phyloP scores from a whole-genome alignment of 2,113 vertebrate genomes.

The Bubo scandiacus region DNA sequence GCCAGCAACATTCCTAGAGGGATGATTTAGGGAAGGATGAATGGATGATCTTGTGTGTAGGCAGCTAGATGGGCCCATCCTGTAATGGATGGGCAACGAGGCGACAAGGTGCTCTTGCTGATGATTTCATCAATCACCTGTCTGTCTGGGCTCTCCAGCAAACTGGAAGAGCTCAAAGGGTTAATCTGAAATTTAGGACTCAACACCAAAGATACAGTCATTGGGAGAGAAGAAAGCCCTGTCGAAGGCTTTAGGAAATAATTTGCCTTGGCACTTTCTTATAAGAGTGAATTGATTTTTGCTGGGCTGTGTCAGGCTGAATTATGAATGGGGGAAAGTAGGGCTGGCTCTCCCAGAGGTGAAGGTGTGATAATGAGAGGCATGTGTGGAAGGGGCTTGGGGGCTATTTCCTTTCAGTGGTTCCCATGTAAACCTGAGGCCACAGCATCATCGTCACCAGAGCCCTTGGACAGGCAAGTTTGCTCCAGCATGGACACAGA shows the following conservation, averaged over 20 bases:
- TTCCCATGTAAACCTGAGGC: background rate
- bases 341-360: background rate
- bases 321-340: conserved; percentile 52
- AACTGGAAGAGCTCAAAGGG: background rate
- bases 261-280: conserved; percentile 69
- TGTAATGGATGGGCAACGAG: background rate
- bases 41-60: background rate
- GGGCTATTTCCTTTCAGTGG: background rate
- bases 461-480: background rate
- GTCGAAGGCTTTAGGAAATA: conserved; percentile 42
- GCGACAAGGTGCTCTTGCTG: background rate
- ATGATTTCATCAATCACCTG: background rate
- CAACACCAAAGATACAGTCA: background rate
- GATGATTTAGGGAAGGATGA: background rate
- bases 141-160: background rate
- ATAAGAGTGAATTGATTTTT: conserved; percentile 70
- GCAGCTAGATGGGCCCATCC: background rate
- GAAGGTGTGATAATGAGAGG: conserved; percentile 14
- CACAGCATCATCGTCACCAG: background rate
- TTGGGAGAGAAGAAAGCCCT: conserved; percentile 11
- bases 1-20: background rate
- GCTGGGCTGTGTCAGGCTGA: conserved; percentile 61
- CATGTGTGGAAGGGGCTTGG: rapidly evolving
- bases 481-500: background rate
- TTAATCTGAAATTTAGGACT: conserved; percentile 26